Conservation (phyloP, 2,888 invertebrate species). For the Epinotia bilunana region DNA sequence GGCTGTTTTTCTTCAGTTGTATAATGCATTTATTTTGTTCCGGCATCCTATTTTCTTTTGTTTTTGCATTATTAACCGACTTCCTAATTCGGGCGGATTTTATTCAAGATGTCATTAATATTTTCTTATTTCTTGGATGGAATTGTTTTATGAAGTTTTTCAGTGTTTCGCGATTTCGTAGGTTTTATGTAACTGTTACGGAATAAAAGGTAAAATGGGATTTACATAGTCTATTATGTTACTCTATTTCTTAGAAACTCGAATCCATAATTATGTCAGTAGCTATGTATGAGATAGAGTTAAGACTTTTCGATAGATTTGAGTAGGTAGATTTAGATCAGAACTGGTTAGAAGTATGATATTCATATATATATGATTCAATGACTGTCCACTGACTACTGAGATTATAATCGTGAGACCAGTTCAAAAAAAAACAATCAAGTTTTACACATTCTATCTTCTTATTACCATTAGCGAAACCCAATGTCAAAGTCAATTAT, state of each 20-base stretch:
- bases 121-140: neutral
- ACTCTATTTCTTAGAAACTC: too few species aligned
- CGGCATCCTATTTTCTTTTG: neutral
- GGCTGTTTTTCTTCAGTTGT: slow-evolving; percentile 6
- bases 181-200: too few species aligned
- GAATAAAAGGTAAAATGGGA: too few species aligned
- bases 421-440: neutral
- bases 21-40: slow-evolving; percentile 22
- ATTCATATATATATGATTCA: neutral
- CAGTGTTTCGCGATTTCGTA: too few species aligned
- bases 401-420: neutral
- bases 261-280: too few species aligned
- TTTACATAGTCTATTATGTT: too few species aligned
- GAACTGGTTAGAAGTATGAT: too few species aligned
- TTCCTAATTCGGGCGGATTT: slow-evolving; percentile 20
- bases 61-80: slow-evolving; percentile 9
- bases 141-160: neutral
- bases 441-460: neutral
- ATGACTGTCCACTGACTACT: neutral
- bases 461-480: slow-evolving; percentile 13
- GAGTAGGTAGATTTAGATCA: too few species aligned
- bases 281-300: too few species aligned
- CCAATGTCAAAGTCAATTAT: slow-evolving; percentile 30
- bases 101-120: neutral
- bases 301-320: too few species aligned